A percentile compares a stretch with the other conserved stretches of the same genome.
Evolutionary conservation across 2,797 vertebrate genomes (phyloP).

Genomic region (Chaetodon trifasciatus): DNA sequence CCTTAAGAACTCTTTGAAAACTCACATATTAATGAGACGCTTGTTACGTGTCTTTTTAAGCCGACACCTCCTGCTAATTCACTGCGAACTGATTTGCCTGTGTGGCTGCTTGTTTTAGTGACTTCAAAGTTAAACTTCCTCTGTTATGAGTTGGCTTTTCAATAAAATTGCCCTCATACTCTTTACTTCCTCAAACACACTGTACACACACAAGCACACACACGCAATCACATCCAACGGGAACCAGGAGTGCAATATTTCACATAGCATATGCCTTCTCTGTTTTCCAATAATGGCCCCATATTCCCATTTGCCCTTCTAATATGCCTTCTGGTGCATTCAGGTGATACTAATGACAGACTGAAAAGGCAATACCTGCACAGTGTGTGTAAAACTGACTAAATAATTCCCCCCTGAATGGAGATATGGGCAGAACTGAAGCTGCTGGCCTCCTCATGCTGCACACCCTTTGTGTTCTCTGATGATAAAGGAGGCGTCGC

Average conservation of each 20-base stretch:
- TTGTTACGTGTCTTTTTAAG: background rate
- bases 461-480: conserved; percentile 47
- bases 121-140: conserved; percentile 33
- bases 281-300: conserved; percentile 56
- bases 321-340: conserved; percentile 60
- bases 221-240: conserved; percentile 29
- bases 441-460: conserved; percentile 25
- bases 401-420: conserved; percentile 47
- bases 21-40: conserved; percentile 1
- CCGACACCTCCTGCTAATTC: conserved; percentile 25
- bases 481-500: conserved; percentile 66
- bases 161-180: conserved; percentile 25
- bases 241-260: conserved; percentile 47
- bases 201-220: conserved; percentile 2
- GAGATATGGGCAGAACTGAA: conserved; percentile 45
- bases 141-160: conserved; percentile 37
- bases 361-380: conserved; percentile 52
- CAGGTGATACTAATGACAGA: conserved; percentile 70
- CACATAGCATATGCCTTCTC: conserved; percentile 41
- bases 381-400: conserved; percentile 36
- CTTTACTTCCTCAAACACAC: conserved; percentile 3
- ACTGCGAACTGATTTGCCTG: background rate
- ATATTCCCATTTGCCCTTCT: conserved; percentile 42
- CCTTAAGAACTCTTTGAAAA: conserved; percentile 14
- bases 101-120: conserved; percentile 12